Conservation (phyloP, 2,797 vertebrate species). For the Pterois miles region DNA sequence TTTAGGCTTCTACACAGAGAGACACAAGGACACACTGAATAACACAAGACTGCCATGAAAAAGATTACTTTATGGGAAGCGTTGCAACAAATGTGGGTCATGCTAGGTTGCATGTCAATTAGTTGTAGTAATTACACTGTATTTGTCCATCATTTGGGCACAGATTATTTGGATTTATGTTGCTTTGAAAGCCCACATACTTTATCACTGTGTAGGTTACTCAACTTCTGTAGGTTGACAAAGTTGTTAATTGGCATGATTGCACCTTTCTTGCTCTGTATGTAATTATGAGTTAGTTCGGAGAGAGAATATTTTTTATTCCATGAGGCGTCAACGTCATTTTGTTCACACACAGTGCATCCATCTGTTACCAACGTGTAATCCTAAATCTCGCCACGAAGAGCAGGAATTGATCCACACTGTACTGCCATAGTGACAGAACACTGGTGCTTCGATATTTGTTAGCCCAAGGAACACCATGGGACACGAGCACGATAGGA, state of each 20-base stretch:
- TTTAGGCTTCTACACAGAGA: neutral
- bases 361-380: constrained; percentile 18
- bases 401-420: constrained; percentile 43
- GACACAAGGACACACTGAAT: neutral
- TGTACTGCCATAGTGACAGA: constrained; percentile 19
- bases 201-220: neutral
- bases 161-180: neutral
- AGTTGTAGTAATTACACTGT: constrained; percentile 15
- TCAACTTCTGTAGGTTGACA: neutral
- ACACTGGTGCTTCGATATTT: constrained; percentile 45
- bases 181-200: constrained; percentile 13
- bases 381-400: constrained; percentile 13
- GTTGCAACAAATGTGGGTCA: constrained; percentile 14
- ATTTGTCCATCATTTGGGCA: neutral
- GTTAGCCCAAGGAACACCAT: constrained; percentile 50
- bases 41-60: neutral
- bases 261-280: neutral
- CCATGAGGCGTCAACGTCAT: neutral
- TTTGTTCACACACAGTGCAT: neutral
- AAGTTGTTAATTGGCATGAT: constrained; percentile 2
- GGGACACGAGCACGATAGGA: constrained; percentile 51
- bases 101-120: constrained; percentile 25
- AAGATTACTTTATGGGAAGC: neutral
- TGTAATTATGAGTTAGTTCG: neutral
- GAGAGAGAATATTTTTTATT: neutral